Conservation (phyloP, 2,888 invertebrate genomes). For the Chymomyza fuscimana region DNA sequence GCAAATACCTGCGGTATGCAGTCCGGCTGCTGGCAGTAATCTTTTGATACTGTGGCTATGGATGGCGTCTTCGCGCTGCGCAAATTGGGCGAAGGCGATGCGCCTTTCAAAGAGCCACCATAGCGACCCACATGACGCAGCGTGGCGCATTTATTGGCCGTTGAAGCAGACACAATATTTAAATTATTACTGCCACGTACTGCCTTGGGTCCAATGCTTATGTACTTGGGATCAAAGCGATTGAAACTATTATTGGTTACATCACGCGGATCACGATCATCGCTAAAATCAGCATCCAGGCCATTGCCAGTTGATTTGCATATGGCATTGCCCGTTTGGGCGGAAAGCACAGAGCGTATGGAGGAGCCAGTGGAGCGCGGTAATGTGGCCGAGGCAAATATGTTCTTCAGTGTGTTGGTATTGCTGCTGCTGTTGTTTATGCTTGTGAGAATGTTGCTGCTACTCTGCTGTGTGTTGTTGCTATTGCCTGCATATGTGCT, state of each 20-base stretch:
- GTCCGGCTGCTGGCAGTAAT: slow-evolving; percentile 78
- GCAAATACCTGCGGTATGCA: slow-evolving; percentile 75
- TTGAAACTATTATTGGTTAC: slow-evolving; percentile 80
- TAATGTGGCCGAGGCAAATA: slow-evolving; percentile 78
- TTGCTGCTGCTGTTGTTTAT: slow-evolving; percentile 41
- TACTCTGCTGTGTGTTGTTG: slow-evolving; percentile 64
- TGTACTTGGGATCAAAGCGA: slow-evolving; percentile 80
- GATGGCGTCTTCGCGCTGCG: slow-evolving; percentile 80
- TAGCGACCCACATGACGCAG: slow-evolving; percentile 79
- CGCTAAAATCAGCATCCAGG: slow-evolving; percentile 64
- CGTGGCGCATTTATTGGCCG: slow-evolving; percentile 79
- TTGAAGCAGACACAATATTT: slow-evolving; percentile 74
- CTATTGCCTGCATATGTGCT: slow-evolving; percentile 80
- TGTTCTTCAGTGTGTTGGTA: slow-evolving; percentile 74
- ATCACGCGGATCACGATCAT: slow-evolving; percentile 79
- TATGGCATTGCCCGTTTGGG: slow-evolving; percentile 75
- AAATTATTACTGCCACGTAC: slow-evolving; percentile 78
- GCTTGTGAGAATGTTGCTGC: slow-evolving; percentile 35
- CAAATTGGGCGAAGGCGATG: slow-evolving; percentile 78
- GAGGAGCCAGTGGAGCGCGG: slow-evolving; percentile 79
- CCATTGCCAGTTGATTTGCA: slow-evolving; percentile 77
- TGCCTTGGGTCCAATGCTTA: slow-evolving; percentile 80
- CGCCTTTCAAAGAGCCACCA: slow-evolving; percentile 78
- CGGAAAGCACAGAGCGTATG: slow-evolving; percentile 76
- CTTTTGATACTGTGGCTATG: slow-evolving; percentile 80